Base-by-base conservation (phyloP, 1,140 invertebrate genomes). In the Listronotus oregonensis region DNA sequence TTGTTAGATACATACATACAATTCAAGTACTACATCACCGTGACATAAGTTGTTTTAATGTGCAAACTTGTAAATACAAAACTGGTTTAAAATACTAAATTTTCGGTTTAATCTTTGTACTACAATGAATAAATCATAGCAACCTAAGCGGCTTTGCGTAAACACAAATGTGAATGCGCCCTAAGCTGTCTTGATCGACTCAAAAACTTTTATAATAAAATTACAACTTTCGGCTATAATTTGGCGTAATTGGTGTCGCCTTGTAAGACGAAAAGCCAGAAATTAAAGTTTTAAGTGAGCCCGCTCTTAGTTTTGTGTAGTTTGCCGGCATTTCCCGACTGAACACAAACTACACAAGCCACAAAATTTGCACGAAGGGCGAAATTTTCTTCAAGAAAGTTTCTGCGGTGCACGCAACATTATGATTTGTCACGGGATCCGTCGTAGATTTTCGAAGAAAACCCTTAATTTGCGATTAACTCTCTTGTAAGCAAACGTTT, bases 221-320 rank as follows among this genome's bases (percentile, higher is more conserved):
- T 64, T 64, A 64, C 52, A 57, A 64, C 46, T 64, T 64, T 57
- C 62, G 43, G 46, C 43, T 42, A 64, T 44, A 58, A 64, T 64
- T 64, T 64, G 62, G 56, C 62, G 52, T 64, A 64, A 64, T 64
- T 64, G 62, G 62, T 57, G 62, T 64, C 62, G 62, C 52, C 62
- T 49, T 46, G 46, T 50, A 40, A 64, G 54, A 64, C 62, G 52
- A 49, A 64, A 64, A 50, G 32, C 52, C 52, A 56, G 62, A 64
- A 64, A 64, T 64, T 64, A 64, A 64, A 64, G 62, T 58, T 64
- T 58, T 64, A 64, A 64, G 62, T 63, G 60, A 54, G 49, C 42
- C 50, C 12, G 21, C 44, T 42, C 61, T 55, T 55, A 55, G 61
- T 64, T 64, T 52, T 52, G 62, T 64, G 62, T 50, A 63, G 42